Conservation (phyloP, 2,113 vertebrate genomes). For the Hemicordylus capensis region DNA sequence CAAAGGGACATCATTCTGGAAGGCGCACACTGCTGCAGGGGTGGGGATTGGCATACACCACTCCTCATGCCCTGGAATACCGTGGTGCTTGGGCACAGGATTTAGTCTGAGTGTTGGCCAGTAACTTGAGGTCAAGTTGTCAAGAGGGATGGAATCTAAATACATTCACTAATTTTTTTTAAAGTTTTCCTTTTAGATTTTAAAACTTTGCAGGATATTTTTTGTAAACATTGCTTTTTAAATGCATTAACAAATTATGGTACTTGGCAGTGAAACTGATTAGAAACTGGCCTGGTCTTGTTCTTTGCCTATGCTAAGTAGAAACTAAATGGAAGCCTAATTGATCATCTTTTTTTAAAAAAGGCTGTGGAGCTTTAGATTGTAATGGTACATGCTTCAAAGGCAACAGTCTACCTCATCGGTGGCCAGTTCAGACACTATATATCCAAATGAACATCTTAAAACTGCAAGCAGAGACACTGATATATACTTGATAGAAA, state of each 20-base stretch:
- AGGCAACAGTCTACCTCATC: not conserved
- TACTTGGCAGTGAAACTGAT: not conserved
- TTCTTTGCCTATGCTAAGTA: not conserved
- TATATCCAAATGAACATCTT: not conserved
- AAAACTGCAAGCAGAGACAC: not conserved
- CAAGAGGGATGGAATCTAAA: not conserved
- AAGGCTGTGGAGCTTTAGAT: not conserved
- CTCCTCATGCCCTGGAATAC: no score
- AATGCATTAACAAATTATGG: not conserved
- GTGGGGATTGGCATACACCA: no score
- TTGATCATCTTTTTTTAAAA: not conserved
- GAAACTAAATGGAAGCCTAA: not conserved
- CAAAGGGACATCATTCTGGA: no score
- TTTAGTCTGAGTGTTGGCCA: no score
- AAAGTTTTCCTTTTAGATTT: not conserved
- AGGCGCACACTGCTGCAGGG: no score
- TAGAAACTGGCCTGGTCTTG: not conserved
- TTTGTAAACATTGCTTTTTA: not conserved
- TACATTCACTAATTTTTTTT: not conserved
- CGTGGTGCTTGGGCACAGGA: no score
- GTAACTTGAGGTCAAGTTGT: not conserved
- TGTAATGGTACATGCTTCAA: not conserved
- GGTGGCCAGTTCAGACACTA: not conserved
- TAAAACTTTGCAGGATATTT: not conserved
- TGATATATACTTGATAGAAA: fast-evolving